Evolutionary conservation across 2,113 vertebrate species (phyloP).

Genomic region (Platanista minor): DNA sequence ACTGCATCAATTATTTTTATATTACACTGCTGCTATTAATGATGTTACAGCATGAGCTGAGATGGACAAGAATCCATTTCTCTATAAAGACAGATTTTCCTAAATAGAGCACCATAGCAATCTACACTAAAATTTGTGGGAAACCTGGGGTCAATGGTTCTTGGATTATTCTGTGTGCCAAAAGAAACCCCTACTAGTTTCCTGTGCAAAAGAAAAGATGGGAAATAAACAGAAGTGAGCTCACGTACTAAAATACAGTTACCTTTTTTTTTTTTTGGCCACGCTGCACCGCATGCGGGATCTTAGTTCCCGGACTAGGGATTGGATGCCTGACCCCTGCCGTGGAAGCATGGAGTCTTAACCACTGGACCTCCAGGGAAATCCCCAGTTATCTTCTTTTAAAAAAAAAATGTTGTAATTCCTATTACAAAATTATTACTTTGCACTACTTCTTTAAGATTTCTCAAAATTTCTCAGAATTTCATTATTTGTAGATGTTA

Average conservation of each 20-base stretch:
- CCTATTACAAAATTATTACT: not conserved
- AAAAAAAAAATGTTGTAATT: not conserved
- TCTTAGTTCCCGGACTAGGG: not conserved
- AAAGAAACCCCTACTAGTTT: constrained; percentile 8
- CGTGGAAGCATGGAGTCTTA: not conserved
- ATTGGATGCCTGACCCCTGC: not conserved
- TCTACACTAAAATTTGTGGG: not conserved
- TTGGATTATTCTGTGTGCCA: not conserved
- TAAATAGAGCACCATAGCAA: not conserved
- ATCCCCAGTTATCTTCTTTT: not conserved
- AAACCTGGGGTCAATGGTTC: not conserved
- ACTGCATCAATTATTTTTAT: not conserved
- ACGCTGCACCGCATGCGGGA: not conserved
- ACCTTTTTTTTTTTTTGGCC: not conserved
- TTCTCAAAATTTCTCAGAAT: not conserved
- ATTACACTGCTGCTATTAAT: not conserved
- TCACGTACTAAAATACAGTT: not conserved
- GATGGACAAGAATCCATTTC: constrained; percentile 12
- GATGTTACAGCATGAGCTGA: not conserved
- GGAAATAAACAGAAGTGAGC: not conserved
- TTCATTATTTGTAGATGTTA: constrained; percentile 7
- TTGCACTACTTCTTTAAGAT: not conserved
- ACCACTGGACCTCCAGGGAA: not conserved
- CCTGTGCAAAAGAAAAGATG: not conserved
- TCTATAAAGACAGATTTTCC: not conserved